phyloP scores from a whole-genome alignment of 2,113 vertebrate genomes.

The Caloenas nicobarica region DNA sequence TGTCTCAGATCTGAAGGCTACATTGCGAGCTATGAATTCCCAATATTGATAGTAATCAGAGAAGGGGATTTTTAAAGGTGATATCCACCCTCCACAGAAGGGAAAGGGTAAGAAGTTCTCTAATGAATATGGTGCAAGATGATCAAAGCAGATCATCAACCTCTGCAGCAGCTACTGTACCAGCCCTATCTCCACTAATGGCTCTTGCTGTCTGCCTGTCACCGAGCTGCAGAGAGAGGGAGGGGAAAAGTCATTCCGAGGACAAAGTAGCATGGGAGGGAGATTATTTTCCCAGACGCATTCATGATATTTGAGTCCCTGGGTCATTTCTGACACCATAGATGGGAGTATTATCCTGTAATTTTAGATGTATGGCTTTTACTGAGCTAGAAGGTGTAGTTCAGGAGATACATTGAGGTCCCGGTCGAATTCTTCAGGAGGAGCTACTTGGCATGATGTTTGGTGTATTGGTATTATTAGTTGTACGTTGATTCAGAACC shows the following conservation, averaged over 20 bases:
- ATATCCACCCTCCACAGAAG: background rate
- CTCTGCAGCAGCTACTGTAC: background rate
- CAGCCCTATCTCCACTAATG: background rate
- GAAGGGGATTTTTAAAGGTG: background rate
- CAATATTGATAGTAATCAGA: background rate
- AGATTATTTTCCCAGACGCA: background rate
- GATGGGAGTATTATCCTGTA: background rate
- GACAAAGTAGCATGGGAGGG: background rate
- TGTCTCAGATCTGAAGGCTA: background rate
- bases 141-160: constrained; percentile 21
- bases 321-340: background rate
- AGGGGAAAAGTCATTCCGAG: background rate
- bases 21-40: background rate
- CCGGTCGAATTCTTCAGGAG: background rate
- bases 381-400: background rate
- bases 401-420: background rate
- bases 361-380: background rate
- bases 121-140: background rate
- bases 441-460: background rate
- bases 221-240: background rate
- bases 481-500: background rate
- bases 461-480: background rate
- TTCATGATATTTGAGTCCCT: background rate
- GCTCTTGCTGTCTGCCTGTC: background rate
- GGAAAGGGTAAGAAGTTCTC: background rate